Percentiles rank a stretch among this genome's conserved stretches.
phyloP scores from a whole-genome alignment of 2,888 invertebrate species.

The Drosophila anomalata region DNA sequence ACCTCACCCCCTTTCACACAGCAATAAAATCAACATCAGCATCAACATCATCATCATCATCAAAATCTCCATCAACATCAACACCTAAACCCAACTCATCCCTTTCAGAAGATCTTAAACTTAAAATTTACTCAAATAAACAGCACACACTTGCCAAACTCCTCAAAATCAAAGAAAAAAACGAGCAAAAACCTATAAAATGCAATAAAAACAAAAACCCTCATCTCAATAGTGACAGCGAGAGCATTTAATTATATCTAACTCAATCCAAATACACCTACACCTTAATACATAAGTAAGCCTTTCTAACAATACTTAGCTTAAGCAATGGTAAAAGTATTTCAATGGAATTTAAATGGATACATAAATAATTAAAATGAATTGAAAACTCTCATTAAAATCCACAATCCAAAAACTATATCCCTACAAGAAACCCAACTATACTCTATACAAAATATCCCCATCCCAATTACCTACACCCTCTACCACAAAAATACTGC shows the following conservation, averaged over 20 bases:
- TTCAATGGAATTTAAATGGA: slow-evolving; percentile 1
- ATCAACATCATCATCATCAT: slow-evolving; percentile 8
- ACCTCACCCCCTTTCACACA: neutral
- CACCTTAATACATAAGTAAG: neutral
- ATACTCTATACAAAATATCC: slow-evolving; percentile 11
- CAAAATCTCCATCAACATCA: slow-evolving; percentile 7
- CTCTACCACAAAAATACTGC: neutral
- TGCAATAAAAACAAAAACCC: neutral
- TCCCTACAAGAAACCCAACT: slow-evolving; percentile 9
- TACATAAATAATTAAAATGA: neutral
- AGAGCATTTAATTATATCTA: neutral
- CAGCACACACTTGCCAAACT: slow-evolving; percentile 10
- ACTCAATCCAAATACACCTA: neutral
- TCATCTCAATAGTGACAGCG: neutral
- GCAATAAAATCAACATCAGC: slow-evolving; percentile 2
- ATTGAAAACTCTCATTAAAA: neutral
- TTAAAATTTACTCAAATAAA: slow-evolving; percentile 14
- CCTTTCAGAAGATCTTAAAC: slow-evolving; percentile 15
- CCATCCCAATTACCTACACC: slow-evolving; percentile 4
- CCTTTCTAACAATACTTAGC: neutral
- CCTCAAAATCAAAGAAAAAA: slow-evolving; percentile 13
- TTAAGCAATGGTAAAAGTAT: neutral
- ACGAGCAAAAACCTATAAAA: slow-evolving; percentile 2
- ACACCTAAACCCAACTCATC: slow-evolving; percentile 2
- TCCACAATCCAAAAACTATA: slow-evolving; percentile 6